Conservation (phyloP, 2,797 vertebrate genomes). For the Phrynocephalus vlangalii region DNA sequence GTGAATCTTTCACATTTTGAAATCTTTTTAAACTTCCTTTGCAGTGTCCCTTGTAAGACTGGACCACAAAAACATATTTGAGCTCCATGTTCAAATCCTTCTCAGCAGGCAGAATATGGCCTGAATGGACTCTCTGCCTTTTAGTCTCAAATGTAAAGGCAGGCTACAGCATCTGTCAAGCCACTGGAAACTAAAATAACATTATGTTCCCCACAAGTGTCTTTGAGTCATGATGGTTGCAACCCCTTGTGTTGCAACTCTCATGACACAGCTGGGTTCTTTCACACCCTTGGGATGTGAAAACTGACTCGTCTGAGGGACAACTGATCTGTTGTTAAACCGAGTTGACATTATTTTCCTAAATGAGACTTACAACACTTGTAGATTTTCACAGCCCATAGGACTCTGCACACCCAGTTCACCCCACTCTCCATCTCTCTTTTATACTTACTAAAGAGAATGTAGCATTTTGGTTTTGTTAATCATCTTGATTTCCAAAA, state of each 20-base stretch:
- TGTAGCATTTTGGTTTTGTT: constrained; percentile 15
- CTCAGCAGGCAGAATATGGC: not conserved
- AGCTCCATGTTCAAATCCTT: not conserved
- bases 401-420: not conserved
- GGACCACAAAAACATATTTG: not conserved
- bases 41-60: not conserved
- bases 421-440: too few relatives aligned
- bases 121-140: not conserved
- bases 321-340: constrained; percentile 54
- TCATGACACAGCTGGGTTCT: constrained; percentile 33
- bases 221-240: constrained; percentile 42
- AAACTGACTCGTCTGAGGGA: constrained; percentile 51
- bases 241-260: constrained; percentile 21
- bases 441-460: constrained; percentile 22
- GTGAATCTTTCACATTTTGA: not conserved
- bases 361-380: constrained; percentile 37
- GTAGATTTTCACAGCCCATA: constrained; percentile 46
- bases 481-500: constrained; percentile 34
- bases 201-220: constrained; percentile 44
- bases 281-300: constrained; percentile 41
- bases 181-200: constrained; percentile 53
- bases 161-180: constrained; percentile 7
- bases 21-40: not conserved
- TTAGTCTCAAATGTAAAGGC: constrained; percentile 34
- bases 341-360: constrained; percentile 51